Conservation (phyloP, 1,140 invertebrate species). For the Andrena cerasifolii region DNA sequence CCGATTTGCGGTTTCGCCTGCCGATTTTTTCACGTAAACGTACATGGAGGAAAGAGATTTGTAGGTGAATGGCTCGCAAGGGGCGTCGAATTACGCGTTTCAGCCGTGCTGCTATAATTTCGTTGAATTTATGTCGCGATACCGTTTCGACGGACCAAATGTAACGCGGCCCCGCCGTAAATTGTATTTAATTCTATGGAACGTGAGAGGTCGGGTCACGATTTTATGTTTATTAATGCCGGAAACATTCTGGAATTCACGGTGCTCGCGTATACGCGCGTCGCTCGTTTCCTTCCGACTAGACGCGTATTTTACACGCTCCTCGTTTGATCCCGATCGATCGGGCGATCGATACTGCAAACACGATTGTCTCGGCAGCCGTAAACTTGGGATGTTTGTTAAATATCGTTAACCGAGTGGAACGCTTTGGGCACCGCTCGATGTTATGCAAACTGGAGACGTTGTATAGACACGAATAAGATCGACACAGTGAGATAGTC, state of each 20-base stretch:
- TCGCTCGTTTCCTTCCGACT: conserved; percentile 13
- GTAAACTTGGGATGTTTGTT: conserved; percentile 51
- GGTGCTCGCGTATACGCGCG: not conserved
- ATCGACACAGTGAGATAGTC: no score
- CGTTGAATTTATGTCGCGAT: conserved; percentile 15
- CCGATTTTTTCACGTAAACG: conserved; percentile 16
- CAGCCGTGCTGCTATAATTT: not conserved
- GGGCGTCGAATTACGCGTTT: not conserved
- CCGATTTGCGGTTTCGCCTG: not conserved
- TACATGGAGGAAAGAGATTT: no score
- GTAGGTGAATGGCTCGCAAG: not conserved
- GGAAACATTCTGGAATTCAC: conserved; percentile 22
- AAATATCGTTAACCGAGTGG: conserved; percentile 41
- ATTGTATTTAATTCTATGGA: conserved; percentile 26
- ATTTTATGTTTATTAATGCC: conserved; percentile 59
- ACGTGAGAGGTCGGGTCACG: conserved; percentile 27
- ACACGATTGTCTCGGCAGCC: conserved; percentile 45
- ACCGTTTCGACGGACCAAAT: conserved; percentile 10
- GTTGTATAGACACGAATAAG: not conserved
- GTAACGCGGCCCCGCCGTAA: not conserved
- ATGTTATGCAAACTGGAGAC: not conserved
- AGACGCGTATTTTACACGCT: not conserved
- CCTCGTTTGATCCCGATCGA: conserved; percentile 36
- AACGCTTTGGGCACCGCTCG: not conserved
- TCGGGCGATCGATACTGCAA: conserved; percentile 26